Percentiles rank a stretch among this genome's conserved stretches.
Conservation (phyloP, 2,888 invertebrate species). For the Oscheius sp. region DNA sequence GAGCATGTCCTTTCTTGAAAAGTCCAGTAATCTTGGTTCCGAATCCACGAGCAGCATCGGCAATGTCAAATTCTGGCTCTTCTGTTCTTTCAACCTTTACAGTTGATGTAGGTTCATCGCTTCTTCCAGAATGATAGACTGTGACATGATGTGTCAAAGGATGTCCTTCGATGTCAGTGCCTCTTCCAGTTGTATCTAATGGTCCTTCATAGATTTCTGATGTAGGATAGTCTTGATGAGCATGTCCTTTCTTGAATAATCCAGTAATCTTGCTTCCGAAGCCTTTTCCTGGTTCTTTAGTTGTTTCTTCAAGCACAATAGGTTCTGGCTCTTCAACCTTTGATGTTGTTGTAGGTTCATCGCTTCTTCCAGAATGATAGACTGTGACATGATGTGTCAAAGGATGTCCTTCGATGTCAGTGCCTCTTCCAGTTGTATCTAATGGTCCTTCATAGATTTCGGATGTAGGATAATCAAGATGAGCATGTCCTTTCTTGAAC, state of each 20-base stretch:
- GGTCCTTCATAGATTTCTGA: constrained; percentile 36
- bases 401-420: constrained; percentile 35
- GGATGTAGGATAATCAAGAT: constrained; percentile 36
- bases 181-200: constrained; percentile 21
- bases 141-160: constrained; percentile 38
- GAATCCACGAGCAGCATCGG: background rate
- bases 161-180: constrained; percentile 31
- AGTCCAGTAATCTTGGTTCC: constrained; percentile 45
- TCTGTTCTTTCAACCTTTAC: background rate
- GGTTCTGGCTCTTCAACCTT: constrained; percentile 19
- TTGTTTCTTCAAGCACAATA: constrained; percentile 2
- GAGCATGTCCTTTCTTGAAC: constrained; percentile 33
- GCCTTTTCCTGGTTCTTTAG: constrained; percentile 6
- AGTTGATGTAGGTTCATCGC: background rate
- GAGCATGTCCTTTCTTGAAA: constrained; percentile 47
- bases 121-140: constrained; percentile 26
- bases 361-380: constrained; percentile 40
- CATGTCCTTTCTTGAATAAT: constrained; percentile 45
- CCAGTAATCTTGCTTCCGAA: constrained; percentile 42
- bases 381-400: constrained; percentile 37
- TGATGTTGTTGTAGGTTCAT: background rate
- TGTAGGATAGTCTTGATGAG: constrained; percentile 53
- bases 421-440: constrained; percentile 15
- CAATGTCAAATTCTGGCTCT: constrained; percentile 1
- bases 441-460: constrained; percentile 36